Percentiles rank a stretch among this genome's conserved stretches.
Evolutionary conservation across 2,888 invertebrate genomes (phyloP).

Genomic region (Drosophila seclusa): DNA sequence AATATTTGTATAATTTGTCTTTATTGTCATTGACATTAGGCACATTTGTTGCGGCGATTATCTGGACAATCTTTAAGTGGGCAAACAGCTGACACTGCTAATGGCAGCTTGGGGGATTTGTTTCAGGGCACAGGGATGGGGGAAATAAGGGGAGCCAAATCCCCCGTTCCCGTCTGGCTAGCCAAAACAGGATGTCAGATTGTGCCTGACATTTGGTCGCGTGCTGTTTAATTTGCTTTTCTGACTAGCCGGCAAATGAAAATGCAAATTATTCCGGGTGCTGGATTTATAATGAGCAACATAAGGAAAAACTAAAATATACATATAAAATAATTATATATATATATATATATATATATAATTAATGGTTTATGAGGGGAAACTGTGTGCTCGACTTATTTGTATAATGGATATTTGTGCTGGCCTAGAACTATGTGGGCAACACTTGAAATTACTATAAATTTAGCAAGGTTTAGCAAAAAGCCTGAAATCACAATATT

Average conservation of each 20-base stretch:
- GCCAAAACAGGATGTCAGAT: slow-evolving; percentile 33
- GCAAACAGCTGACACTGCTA: slow-evolving; percentile 73
- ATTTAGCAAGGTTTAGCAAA: neutral
- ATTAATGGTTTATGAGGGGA: neutral
- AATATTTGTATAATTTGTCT: slow-evolving; percentile 73
- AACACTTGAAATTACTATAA: slow-evolving; percentile 15
- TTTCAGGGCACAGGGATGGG: neutral
- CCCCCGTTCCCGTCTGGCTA: neutral
- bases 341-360: neutral
- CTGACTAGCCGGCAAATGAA: slow-evolving; percentile 34
- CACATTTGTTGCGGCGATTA: slow-evolving; percentile 74
- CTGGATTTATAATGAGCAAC: slow-evolving; percentile 32
- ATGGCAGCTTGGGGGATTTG: slow-evolving; percentile 29
- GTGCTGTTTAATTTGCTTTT: slow-evolving; percentile 45
- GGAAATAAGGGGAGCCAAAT: neutral
- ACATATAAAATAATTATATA: neutral
- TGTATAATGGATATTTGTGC: neutral
- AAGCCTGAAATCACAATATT: neutral
- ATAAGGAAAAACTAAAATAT: neutral
- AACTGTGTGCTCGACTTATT: neutral
- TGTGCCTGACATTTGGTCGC: slow-evolving; percentile 37
- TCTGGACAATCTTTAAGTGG: slow-evolving; percentile 72
- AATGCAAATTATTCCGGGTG: slow-evolving; percentile 53
- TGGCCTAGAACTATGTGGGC: slow-evolving; percentile 9
- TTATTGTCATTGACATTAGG: slow-evolving; percentile 75